A percentile compares a stretch with the other conserved stretches of the same genome.
Evolutionary conservation across 1,140 invertebrate species (phyloP).

Genomic region (Harpegnathos saltator): DNA sequence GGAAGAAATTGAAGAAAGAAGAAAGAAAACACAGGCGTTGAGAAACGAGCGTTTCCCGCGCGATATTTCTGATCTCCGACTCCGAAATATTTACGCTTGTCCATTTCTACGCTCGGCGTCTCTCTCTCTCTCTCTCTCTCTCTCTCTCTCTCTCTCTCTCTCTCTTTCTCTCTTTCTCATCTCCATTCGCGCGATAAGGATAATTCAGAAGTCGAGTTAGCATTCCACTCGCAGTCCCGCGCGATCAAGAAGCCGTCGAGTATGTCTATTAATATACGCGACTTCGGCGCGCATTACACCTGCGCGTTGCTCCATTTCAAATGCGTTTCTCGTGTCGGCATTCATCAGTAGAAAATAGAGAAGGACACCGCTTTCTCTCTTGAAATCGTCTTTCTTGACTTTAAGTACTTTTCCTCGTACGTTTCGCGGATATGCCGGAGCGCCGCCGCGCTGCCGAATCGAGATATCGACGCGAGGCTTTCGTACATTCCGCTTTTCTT

Average conservation of each 20-base stretch:
- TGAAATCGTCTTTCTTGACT: conserved; percentile 8
- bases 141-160: no score
- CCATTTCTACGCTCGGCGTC: no score
- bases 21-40: no score
- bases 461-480: conserved; percentile 6
- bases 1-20: no score
- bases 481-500: conserved; percentile 3
- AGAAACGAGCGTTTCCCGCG: no score
- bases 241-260: not conserved
- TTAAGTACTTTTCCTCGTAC: conserved; percentile 50
- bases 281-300: not conserved
- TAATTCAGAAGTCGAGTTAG: not conserved
- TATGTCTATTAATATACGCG: not conserved
- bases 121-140: no score
- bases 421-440: not conserved
- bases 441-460: conserved; percentile 6
- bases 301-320: conserved; percentile 13
- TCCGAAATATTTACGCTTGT: no score
- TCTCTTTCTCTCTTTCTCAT: no score
- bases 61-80: no score
- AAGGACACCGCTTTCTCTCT: not conserved
- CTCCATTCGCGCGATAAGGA: no score
- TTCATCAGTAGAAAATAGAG: conserved; percentile 4
- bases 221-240: not conserved
- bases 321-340: conserved; percentile 20